phyloP scores from a whole-genome alignment of 2,113 vertebrate species.

The Cricetomys ansorgei region DNA sequence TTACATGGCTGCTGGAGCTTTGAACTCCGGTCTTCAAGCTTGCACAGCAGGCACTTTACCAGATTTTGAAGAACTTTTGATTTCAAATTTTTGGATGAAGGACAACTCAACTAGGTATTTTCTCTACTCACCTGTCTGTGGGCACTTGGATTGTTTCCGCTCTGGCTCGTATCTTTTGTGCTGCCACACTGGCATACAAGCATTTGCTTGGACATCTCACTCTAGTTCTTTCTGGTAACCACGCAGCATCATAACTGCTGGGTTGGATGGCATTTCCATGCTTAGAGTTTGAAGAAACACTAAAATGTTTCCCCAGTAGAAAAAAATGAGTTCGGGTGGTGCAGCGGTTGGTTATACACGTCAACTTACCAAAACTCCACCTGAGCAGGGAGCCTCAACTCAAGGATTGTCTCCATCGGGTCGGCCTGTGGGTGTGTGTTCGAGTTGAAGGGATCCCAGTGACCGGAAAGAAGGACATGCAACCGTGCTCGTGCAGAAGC shows the following conservation, averaged over 20 bases:
- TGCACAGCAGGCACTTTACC: background rate
- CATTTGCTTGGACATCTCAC: background rate
- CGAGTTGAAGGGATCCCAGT: no score
- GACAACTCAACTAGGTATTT: background rate
- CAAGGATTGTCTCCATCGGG: background rate
- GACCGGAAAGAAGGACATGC: no score
- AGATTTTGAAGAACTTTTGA: background rate
- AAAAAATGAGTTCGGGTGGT: background rate
- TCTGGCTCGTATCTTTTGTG: background rate
- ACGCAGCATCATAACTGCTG: background rate
- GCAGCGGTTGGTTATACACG: background rate
- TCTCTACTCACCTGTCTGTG: background rate
- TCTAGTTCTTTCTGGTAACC: background rate
- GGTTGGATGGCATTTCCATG: background rate
- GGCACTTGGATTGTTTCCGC: background rate
- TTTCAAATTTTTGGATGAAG: background rate
- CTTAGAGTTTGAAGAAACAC: slow-evolving; percentile 2
- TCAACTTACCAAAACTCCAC: background rate
- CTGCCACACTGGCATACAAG: background rate
- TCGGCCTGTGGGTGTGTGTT: background rate
- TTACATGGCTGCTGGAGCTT: background rate
- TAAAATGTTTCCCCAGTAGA: slow-evolving; percentile 6
- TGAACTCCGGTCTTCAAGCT: background rate
- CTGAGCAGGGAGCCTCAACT: no score
- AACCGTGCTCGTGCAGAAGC: no score